A percentile compares a stretch with the other conserved stretches of the same genome.
These are phyloP conservation scores for Larimichthys crocea DNA, from an alignment of 2,113 vertebrate species.

Conservation along the genomic window DNA sequence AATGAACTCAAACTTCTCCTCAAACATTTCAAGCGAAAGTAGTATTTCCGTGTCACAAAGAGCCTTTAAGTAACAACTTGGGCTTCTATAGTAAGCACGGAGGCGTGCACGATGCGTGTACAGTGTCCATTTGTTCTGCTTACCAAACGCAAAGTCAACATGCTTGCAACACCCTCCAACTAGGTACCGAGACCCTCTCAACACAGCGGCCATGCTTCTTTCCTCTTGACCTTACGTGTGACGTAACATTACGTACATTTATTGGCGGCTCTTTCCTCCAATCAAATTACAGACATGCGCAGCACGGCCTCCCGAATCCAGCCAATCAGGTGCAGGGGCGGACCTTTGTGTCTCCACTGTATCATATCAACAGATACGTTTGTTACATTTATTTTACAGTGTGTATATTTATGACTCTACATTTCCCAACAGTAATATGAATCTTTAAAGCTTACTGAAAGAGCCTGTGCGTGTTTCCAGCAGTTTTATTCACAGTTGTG, in stretches of 20 bases:
- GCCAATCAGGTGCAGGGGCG: slow-evolving; percentile 56
- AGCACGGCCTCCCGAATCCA: slow-evolving; percentile 32
- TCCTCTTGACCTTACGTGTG: slow-evolving; percentile 71
- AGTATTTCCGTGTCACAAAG: not conserved
- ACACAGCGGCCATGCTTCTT: slow-evolving; percentile 86
- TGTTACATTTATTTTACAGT: not conserved
- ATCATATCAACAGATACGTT: not conserved
- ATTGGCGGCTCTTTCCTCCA: slow-evolving; percentile 62
- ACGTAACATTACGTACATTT: slow-evolving; percentile 25
- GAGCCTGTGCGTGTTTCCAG: not conserved
- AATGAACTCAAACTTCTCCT: slow-evolving; percentile 39
- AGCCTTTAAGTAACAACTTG: not conserved
- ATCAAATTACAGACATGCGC: slow-evolving; percentile 19
- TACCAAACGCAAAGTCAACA: slow-evolving; percentile 81
- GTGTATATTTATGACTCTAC: not conserved
- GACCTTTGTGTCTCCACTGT: not conserved
- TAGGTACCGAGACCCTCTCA: slow-evolving; percentile 79
- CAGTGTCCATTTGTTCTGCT: slow-evolving; percentile 24
- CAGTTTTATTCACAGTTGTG: not conserved
- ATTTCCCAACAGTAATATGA: not conserved
- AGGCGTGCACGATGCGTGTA: not conserved
- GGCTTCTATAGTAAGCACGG: not conserved
- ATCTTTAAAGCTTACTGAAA: not conserved
- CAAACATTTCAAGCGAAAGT: slow-evolving; percentile 5
- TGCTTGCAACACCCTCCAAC: slow-evolving; percentile 75